These are phyloP conservation scores for Eremobia ochroleuca DNA, from an alignment of 2,888 invertebrate species.

Conservation along the genomic window DNA sequence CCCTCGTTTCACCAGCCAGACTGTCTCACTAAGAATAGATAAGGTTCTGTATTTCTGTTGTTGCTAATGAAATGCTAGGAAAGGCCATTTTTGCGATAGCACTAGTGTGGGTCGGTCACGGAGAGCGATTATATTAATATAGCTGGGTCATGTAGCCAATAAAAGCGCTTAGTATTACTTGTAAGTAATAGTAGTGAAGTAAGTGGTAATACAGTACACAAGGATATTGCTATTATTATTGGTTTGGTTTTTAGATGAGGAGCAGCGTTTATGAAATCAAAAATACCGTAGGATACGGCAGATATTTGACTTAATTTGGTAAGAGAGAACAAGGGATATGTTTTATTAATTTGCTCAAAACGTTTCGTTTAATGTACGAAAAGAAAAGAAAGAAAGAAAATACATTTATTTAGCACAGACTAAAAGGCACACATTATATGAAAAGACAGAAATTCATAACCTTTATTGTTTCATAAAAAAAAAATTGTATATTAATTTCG, in stretches of 20 bases:
- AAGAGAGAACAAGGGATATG: background rate
- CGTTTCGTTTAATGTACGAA: background rate
- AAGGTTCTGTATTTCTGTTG: constrained; percentile 8
- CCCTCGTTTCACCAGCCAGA: background rate
- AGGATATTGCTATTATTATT: constrained; percentile 20
- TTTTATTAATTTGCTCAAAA: background rate
- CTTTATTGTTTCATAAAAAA: too few relatives aligned
- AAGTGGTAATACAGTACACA: constrained; percentile 4
- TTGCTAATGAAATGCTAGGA: constrained; percentile 35
- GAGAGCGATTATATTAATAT: constrained; percentile 51
- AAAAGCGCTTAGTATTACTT: constrained; percentile 38
- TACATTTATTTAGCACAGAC: too few relatives aligned
- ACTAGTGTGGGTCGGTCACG: constrained; percentile 19
- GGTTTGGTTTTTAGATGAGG: background rate
- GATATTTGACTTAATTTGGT: background rate
- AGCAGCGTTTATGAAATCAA: constrained; percentile 4
- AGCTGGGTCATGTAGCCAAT: constrained; percentile 27
- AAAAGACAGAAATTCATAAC: too few relatives aligned
- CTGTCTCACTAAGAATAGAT: constrained; percentile 10
- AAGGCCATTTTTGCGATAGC: constrained; percentile 35
- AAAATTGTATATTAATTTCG: too few relatives aligned
- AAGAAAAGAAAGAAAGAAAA: background rate
- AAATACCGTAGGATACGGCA: background rate
- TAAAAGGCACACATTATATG: too few relatives aligned
- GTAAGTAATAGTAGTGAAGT: constrained; percentile 5